Evolutionary conservation across 2,888 invertebrate genomes (phyloP), one percentile per base, ranked within the genome.

Genomic region (Apodemia zela): DNA sequence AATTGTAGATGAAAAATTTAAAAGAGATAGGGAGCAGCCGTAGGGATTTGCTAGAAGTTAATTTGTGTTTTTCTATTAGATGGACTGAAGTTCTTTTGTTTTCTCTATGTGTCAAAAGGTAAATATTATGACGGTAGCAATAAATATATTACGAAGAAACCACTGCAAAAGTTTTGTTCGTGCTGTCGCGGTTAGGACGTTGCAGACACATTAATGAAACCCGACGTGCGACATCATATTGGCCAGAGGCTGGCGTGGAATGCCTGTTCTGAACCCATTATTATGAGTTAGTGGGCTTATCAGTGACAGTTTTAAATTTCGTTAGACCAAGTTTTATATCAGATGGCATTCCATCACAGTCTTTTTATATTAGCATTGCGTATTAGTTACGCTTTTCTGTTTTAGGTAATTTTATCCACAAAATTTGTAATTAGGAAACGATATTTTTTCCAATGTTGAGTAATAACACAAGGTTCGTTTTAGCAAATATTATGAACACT

Each of bases 271-370:
- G 67, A 65, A 72, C 69, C 81, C 75, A 79, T 81, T 81, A 80
- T 77, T 73, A 77, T 82, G 82, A 84, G 75, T 81, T 79, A 80
- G 73, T 77, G 73, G 69, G 69, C 75, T 82, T 82, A 82, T 84
- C 81, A 76, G 77, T 75, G 78, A 79, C 81, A 78, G 76, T 77
- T 82, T 80, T 75, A 80, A 81, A 79, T 78, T 77, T 73, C 72
- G 72, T 77, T 75, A 75, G 71, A 75, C 75, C 73, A 73, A 71
- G 70, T 67, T 65, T 63, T 66, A 63, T 77, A 78, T 77, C 76
- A 72, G 75, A 73, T 74, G 68, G 66, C 64, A 54, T 25, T 62
- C 63, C 62, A 64, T 66, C 59, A 65, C 45, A 58, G 62, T 60
- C 62, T 61, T 67, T 68, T 54, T 68, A 49, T 66, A 60, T 67